These are phyloP conservation scores for Lepisosteus oculatus DNA, from an alignment of 2,113 vertebrate species.

Conservation along the genomic window DNA sequence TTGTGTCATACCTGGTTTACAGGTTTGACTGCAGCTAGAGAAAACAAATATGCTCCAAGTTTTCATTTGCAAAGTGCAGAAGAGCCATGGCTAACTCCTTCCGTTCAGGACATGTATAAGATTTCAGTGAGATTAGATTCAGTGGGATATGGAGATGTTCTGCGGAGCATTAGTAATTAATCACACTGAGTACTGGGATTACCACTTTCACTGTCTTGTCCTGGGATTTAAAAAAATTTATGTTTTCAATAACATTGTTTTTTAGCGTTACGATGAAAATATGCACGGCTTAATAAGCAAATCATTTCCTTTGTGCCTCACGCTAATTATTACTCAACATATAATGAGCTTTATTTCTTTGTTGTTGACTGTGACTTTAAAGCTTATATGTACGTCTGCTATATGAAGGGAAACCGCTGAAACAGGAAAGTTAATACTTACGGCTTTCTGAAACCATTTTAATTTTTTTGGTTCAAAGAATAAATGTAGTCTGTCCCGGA, in stretches of 20 bases:
- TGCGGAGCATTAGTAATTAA: constrained; percentile 50
- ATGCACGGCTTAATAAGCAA: constrained; percentile 36
- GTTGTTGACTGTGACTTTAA: constrained; percentile 20
- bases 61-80: too few species aligned
- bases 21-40: too few species aligned
- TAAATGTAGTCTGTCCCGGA: constrained; percentile 78
- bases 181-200: constrained; percentile 48
- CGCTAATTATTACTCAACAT: constrained; percentile 38
- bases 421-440: constrained; percentile 53
- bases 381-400: constrained; percentile 2
- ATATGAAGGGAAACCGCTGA: constrained; percentile 50
- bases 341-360: constrained; percentile 38
- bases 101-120: constrained; percentile 45
- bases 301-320: constrained; percentile 38
- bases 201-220: constrained; percentile 41
- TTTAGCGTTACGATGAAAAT: constrained; percentile 12
- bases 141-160: constrained; percentile 48
- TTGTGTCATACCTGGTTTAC: too few species aligned
- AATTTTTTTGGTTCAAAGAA: constrained; percentile 65
- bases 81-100: constrained; percentile 16
- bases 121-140: constrained; percentile 52
- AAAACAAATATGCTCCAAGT: too few species aligned
- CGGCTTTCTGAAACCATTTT: constrained; percentile 39
- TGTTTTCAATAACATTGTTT: neutral
- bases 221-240: constrained; percentile 17